These are phyloP conservation scores for Malacosoma neustria DNA, from an alignment of 2,888 invertebrate genomes.

Conservation along the genomic window DNA sequence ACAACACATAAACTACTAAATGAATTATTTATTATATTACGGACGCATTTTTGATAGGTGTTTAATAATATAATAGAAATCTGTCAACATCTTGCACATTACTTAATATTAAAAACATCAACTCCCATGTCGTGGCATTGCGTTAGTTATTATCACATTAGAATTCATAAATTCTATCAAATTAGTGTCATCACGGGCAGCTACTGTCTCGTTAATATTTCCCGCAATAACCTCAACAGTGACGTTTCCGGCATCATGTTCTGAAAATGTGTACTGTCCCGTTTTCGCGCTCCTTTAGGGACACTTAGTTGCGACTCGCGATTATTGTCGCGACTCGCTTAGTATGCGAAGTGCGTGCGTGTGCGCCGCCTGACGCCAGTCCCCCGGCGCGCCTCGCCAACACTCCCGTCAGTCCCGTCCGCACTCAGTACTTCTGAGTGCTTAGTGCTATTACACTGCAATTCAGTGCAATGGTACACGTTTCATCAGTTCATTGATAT, in stretches of 20 bases:
- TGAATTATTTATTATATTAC: too few species aligned
- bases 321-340: slow-evolving; percentile 53
- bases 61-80: too few species aligned
- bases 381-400: slow-evolving; percentile 27
- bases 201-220: not conserved
- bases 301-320: slow-evolving; percentile 23
- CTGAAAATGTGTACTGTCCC: not conserved
- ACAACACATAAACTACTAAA: too few species aligned
- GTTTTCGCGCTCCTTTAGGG: not conserved
- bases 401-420: slow-evolving; percentile 33
- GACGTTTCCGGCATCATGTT: not conserved
- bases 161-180: too few species aligned
- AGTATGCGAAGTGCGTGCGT: slow-evolving; percentile 69
- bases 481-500: slow-evolving; percentile 28
- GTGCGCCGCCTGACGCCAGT: slow-evolving; percentile 54
- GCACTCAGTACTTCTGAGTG: slow-evolving; percentile 23
- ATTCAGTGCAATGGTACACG: slow-evolving; percentile 52
- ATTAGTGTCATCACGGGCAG: not conserved
- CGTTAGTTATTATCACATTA: too few species aligned
- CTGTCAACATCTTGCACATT: too few species aligned
- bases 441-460: slow-evolving; percentile 36
- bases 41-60: too few species aligned
- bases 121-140: too few species aligned
- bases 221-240: too few species aligned
- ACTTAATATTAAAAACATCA: too few species aligned